Conservation (phyloP, 2,888 invertebrate species). For the Ernsta delagoae region DNA sequence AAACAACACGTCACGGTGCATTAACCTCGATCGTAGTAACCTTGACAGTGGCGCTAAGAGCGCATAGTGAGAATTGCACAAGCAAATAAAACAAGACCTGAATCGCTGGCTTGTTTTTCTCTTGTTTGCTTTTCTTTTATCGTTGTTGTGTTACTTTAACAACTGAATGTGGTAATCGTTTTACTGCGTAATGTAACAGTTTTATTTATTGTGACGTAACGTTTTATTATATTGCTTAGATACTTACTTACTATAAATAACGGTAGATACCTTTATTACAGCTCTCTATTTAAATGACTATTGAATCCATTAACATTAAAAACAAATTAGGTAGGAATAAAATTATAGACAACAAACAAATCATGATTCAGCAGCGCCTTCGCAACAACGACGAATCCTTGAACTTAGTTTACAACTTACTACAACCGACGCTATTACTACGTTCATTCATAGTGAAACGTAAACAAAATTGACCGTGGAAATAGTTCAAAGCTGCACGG, state of each 20-base stretch:
- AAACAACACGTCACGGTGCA: conserved; percentile 46
- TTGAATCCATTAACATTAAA: too few species aligned
- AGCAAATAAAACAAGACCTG: conserved; percentile 31
- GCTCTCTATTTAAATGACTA: too few species aligned
- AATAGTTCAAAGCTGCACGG: conserved; percentile 47
- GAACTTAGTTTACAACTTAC: conserved; percentile 34
- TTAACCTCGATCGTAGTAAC: conserved; percentile 48
- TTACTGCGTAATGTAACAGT: background rate
- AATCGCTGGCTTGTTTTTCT: background rate
- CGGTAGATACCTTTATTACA: too few species aligned
- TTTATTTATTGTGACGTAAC: background rate
- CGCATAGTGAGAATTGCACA: conserved; percentile 18
- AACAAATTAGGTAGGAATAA: too few species aligned
- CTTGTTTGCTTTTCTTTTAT: background rate
- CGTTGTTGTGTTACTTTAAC: background rate
- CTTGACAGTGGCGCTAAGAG: conserved; percentile 50
- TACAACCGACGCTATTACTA: background rate
- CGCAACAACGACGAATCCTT: conserved; percentile 38
- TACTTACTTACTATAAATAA: too few species aligned
- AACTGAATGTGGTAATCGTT: background rate
- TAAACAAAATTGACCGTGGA: conserved; percentile 72
- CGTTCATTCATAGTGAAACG: conserved; percentile 47
- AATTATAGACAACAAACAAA: background rate
- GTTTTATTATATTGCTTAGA: too few species aligned
- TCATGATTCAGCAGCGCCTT: conserved; percentile 11